Base-by-base conservation (phyloP, 2,797 vertebrate species). In the Synanceia verrucosa region DNA sequence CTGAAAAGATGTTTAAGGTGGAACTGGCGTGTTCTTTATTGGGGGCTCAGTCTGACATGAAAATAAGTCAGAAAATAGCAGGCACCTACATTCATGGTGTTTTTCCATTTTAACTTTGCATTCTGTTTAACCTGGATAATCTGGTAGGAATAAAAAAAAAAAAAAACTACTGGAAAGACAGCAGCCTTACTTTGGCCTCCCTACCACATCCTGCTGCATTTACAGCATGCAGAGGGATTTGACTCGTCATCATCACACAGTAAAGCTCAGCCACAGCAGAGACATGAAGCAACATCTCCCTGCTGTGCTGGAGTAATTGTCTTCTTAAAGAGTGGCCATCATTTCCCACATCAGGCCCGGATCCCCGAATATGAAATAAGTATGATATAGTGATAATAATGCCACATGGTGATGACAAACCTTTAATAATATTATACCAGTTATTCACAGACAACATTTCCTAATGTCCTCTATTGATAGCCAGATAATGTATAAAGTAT, bases 371-470 rank as follows among this genome's bases (percentile, higher is more conserved):
- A 29, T 34, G 26, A 56, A 58, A 60, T 3, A 51, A 26, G 10
- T 9, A n/a, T n/a, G n/a, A n/a, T n/a, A n/a, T n/a, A 41, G 55
- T 33, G 19, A 10, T 33, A 48, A n/a, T 26, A 23, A 65, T 18
- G 19, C 2, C 14, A n/a, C n/a, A 9, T 44, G 11, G 34, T 50
- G 21, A 58, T 59, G n/a, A 53, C 43, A 70, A 68, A 63, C 6
- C 23, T 70, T 82, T 80, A 82, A 70, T 80, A 65, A 34, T 78
- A 73, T 23, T n/a, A n/a, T n/a, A n/a, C n/a, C 48, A 69, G 18
- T 47, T 52, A 24, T 73, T 46, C 19, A 77, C 28, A 37, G 5
- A 37, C 28, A 58, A 75, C 1, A 12, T 13, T 56, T 58, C 16
- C 29, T 58, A 66, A 44, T 4, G 10, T 69, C 31, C 51, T 82